phyloP scores from a whole-genome alignment of 2,113 vertebrate genomes.

The Oncorhynchus tshawytscha region DNA sequence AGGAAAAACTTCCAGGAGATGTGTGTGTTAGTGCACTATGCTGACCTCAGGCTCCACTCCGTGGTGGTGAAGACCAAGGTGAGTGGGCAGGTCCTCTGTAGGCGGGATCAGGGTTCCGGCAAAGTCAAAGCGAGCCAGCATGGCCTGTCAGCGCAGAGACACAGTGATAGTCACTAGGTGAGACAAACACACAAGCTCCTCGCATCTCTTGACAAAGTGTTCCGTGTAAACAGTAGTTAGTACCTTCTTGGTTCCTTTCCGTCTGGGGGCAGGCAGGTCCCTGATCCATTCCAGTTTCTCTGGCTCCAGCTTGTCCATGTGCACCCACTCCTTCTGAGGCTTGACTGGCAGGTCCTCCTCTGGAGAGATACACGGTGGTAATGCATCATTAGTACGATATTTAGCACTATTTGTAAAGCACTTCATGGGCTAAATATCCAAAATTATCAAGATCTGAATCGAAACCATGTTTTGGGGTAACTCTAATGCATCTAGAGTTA shows the following conservation, averaged over 20 bases:
- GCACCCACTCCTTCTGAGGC: slow-evolving; percentile 87
- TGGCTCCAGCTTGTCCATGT: slow-evolving; percentile 89
- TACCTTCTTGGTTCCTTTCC: slow-evolving; percentile 83
- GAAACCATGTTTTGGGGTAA: background rate
- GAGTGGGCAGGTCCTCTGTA: slow-evolving; percentile 85
- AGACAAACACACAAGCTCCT: background rate
- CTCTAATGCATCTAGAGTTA: background rate
- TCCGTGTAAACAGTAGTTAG: background rate
- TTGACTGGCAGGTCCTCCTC: slow-evolving; percentile 80
- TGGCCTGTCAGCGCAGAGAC: slow-evolving; percentile 74
- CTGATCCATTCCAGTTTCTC: slow-evolving; percentile 95
- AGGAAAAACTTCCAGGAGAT: background rate
- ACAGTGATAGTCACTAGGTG: background rate
- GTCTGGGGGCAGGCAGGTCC: slow-evolving; percentile 80
- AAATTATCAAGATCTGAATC: too few relatives aligned
- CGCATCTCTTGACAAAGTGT: background rate
- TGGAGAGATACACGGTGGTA: slow-evolving; percentile 39
- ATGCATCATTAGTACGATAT: background rate
- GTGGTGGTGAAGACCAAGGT: slow-evolving; percentile 95
- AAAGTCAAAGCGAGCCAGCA: slow-evolving; percentile 95
- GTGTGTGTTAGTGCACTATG: background rate
- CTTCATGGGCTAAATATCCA: too few relatives aligned
- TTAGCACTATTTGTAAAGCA: background rate
- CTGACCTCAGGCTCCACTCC: slow-evolving; percentile 95
- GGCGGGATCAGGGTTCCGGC: slow-evolving; percentile 84